Evolutionary conservation across 2,113 vertebrate genomes (phyloP), one percentile per base, ranked within the genome.

Genomic region (Corydoras sp.): DNA sequence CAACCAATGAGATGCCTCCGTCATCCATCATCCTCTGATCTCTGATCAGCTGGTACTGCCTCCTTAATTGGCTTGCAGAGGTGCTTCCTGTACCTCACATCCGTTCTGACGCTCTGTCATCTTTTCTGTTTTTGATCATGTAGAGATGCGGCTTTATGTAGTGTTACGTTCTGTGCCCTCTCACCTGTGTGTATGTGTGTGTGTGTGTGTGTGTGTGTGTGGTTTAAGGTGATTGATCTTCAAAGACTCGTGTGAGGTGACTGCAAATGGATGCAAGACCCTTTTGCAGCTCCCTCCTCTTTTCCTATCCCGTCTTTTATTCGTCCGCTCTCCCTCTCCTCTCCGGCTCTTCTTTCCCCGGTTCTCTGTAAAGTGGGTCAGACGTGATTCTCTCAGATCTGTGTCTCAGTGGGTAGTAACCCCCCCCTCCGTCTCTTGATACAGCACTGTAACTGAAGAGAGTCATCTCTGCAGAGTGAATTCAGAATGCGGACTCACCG

Each of bases 331-430:
- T 14, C 15, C 15, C 60, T 43, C 58, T 60, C 81, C 14, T n/a
- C 10, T 68, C 54, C 30, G 2, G 18, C 0, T 48, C 43, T 18
- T 53, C 51, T 5, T 9, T 18, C 71, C 58, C 73, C 35, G n/a
- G 48, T 77, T 61, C 79, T 75, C 72, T 61, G 63, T 69, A 80
- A 80, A 80, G 55, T 80, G 79, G 75, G 76, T 77, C 76, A 80
- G 69, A 75, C 59, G 72, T 32, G 56, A 70, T 66, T 77, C 64
- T 78, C 68, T 80, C 64, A 68, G 59, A 77, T 78, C 66, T 48
- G 65, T 43, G 62, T 77, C 77, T 72, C 74, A 62, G 66, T 69
- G 64, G 72, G 73, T 75, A 65, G 70, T 65, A 58, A 32, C 48
- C 29, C 56, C 29, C 29, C 61, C 5, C 58, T 15, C n/a, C 10